Conservation (phyloP, 1,140 invertebrate species). For the Drosophila subpulchrella region DNA sequence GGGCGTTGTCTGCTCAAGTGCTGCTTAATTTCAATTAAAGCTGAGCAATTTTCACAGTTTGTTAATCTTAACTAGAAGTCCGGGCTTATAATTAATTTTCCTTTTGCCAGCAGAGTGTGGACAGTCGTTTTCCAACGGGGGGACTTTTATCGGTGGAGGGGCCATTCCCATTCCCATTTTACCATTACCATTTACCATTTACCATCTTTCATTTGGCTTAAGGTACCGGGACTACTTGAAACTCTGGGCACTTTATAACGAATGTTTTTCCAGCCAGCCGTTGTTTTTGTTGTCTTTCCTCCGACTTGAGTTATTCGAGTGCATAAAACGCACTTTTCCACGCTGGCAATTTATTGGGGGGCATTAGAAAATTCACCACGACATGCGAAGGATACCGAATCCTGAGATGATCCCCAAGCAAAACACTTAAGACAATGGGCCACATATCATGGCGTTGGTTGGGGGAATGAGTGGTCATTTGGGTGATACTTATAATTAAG, state of each 20-base stretch:
- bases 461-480: conserved; percentile 28
- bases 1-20: conserved; percentile 35
- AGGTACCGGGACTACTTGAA: conserved; percentile 49
- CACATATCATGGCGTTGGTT: neutral
- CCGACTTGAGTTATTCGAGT: conserved; percentile 55
- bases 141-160: neutral
- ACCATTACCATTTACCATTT: conserved; percentile 14
- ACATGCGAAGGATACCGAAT: conserved; percentile 23
- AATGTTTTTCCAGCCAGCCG: conserved; percentile 41
- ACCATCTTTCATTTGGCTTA: conserved; percentile 59
- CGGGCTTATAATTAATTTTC: conserved; percentile 66
- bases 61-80: conserved; percentile 68
- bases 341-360: conserved; percentile 56
- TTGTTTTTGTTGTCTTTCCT: conserved; percentile 1
- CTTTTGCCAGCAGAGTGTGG: conserved; percentile 35
- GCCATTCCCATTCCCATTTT: neutral
- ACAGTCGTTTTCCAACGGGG: conserved; percentile 16
- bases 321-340: conserved; percentile 63
- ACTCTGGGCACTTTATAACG: conserved; percentile 61
- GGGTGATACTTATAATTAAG: conserved; percentile 53
- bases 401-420: neutral
- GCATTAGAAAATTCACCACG: conserved; percentile 60
- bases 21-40: conserved; percentile 69
- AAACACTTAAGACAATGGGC: conserved; percentile 40
- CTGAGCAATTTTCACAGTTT: conserved; percentile 68